phyloP scores from a whole-genome alignment of 2,888 invertebrate species.

The Cyrtodaria siliqua region DNA sequence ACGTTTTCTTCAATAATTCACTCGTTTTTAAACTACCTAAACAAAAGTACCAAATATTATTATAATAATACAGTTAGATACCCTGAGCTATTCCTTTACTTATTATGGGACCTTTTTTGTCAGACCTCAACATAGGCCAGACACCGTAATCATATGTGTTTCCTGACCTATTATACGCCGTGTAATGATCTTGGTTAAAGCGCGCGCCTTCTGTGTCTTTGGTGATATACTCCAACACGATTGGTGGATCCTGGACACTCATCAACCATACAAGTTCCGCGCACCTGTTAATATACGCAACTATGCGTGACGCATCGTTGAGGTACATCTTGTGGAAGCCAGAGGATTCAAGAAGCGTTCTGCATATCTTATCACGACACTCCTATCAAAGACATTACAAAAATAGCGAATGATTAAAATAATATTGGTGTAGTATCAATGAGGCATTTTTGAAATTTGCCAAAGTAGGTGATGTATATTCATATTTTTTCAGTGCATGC shows the following conservation, averaged over 20 bases:
- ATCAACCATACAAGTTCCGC: constrained; percentile 55
- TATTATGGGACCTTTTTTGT: constrained; percentile 43
- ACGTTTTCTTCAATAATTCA: too few relatives aligned
- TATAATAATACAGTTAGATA: constrained; percentile 8
- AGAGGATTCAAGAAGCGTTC: constrained; percentile 28
- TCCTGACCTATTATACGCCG: constrained; percentile 39
- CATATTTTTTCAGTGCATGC: too few relatives aligned
- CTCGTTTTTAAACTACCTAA: too few relatives aligned
- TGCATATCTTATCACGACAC: constrained; percentile 44
- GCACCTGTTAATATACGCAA: constrained; percentile 51
- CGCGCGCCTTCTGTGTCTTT: constrained; percentile 54
- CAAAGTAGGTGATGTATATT: too few relatives aligned
- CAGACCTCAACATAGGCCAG: constrained; percentile 54
- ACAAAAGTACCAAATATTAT: too few relatives aligned
- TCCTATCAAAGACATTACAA: constrained; percentile 17
- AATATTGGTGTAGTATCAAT: too few relatives aligned
- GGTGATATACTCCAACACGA: constrained; percentile 56
- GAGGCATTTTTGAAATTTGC: too few relatives aligned
- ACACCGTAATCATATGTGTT: constrained; percentile 58
- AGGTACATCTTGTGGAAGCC: constrained; percentile 36
- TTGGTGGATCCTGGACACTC: constrained; percentile 56
- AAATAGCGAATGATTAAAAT: too few relatives aligned
- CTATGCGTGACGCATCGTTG: constrained; percentile 34
- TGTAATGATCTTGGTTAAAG: constrained; percentile 55
- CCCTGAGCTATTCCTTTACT: constrained; percentile 57